These are phyloP conservation scores for Rhopalosiphum nymphaeae DNA, from an alignment of 2,888 invertebrate species.

Conservation along the genomic window DNA sequence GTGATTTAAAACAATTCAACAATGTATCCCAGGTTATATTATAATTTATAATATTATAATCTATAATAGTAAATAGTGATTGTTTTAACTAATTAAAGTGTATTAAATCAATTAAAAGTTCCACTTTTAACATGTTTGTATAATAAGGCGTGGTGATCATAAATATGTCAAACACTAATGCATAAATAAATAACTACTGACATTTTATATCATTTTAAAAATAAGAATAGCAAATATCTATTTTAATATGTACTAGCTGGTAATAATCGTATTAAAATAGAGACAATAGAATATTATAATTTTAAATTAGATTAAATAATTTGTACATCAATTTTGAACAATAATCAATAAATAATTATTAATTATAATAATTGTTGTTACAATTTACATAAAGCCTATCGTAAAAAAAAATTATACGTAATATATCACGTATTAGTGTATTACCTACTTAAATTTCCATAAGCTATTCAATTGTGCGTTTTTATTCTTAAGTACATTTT, in stretches of 20 bases:
- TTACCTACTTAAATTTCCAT: too few species aligned
- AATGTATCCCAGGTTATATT: background rate
- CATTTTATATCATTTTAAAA: conserved; percentile 9
- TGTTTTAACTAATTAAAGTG: background rate
- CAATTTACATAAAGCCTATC: background rate
- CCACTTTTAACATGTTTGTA: background rate
- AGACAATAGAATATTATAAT: background rate
- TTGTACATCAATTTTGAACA: background rate
- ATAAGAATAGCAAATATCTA: background rate
- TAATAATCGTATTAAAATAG: background rate
- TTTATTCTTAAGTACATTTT: background rate
- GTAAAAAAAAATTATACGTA: too few species aligned
- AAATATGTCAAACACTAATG: conserved; percentile 20
- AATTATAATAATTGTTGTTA: background rate
- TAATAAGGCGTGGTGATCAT: background rate
- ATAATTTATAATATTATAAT: background rate
- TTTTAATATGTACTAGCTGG: background rate
- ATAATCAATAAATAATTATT: background rate
- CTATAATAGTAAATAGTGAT: background rate
- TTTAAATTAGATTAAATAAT: background rate
- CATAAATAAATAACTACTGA: conserved; percentile 1
- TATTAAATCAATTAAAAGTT: conserved; percentile 9
- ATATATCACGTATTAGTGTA: too few species aligned
- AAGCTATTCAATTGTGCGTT: background rate
- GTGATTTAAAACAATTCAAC: background rate